Evolutionary conservation across 2,113 vertebrate genomes (phyloP).

Genomic region (Eretmochelys imbricata): DNA sequence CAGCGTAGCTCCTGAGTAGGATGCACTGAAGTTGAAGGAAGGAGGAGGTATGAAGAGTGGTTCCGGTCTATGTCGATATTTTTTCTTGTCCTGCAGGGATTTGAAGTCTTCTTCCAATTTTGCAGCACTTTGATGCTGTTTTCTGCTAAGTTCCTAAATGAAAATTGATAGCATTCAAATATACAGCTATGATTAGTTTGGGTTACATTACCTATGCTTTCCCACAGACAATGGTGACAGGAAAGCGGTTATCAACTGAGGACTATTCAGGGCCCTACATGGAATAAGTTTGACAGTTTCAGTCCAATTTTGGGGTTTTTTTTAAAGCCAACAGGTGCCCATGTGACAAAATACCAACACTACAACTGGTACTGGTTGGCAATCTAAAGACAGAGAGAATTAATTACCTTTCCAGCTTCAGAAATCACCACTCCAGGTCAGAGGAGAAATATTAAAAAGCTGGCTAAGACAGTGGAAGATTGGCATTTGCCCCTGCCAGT

Average conservation of each 20-base stretch:
- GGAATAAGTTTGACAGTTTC: background rate
- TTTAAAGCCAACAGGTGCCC: background rate
- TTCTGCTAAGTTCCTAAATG: constrained; percentile 79
- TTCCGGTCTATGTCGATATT: constrained; percentile 83
- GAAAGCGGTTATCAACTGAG: background rate
- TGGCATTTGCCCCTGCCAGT: background rate
- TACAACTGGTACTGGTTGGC: background rate
- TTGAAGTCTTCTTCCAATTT: constrained; percentile 77
- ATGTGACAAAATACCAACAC: background rate
- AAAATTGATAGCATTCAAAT: background rate
- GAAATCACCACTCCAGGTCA: background rate
- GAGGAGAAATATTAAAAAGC: background rate
- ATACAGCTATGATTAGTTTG: background rate
- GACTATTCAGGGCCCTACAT: background rate
- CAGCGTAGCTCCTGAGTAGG: constrained; percentile 81
- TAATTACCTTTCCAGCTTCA: background rate
- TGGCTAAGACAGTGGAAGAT: background rate
- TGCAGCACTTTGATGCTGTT: constrained; percentile 54
- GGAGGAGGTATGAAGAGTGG: constrained; percentile 89
- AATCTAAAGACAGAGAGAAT: background rate
- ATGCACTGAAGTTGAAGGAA: constrained; percentile 72
- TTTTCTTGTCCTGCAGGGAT: constrained; percentile 80
- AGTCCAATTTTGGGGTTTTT: background rate
- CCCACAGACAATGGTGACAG: background rate
- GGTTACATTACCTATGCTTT: background rate